phyloP scores from a whole-genome alignment of 2,888 invertebrate species.

The Drosophila stalkeri region DNA sequence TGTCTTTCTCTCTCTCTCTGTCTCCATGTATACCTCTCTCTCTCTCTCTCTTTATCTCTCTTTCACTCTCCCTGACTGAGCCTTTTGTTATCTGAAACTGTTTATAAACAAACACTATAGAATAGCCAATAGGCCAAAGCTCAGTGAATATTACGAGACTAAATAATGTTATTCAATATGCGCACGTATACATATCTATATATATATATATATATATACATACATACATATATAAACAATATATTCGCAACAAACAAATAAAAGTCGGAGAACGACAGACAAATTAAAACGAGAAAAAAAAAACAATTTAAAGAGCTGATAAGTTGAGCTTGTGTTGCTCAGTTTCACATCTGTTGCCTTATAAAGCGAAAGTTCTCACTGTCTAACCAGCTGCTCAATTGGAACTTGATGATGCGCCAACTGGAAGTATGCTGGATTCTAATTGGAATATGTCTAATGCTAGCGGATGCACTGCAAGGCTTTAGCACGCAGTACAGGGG shows the following conservation, averaged over 20 bases:
- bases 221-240: not conserved
- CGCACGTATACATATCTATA: not conserved
- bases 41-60: not conserved
- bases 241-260: slow-evolving; percentile 1
- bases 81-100: not conserved
- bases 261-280: slow-evolving; percentile 12
- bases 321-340: slow-evolving; percentile 7
- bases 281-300: not conserved
- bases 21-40: not conserved
- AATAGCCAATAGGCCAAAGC: not conserved
- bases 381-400: not conserved
- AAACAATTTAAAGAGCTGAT: slow-evolving; percentile 21
- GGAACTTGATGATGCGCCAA: slow-evolving; percentile 23
- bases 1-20: not conserved
- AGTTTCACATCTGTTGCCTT: slow-evolving; percentile 12
- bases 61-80: not conserved
- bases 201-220: not conserved
- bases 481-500: slow-evolving; percentile 70
- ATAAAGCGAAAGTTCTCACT: not conserved
- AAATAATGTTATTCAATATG: not conserved
- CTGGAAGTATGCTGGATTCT: slow-evolving; percentile 1
- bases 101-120: not conserved
- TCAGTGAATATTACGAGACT: slow-evolving; percentile 1
- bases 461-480: slow-evolving; percentile 10
- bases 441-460: not conserved